A percentile compares a stretch with the other conserved stretches of the same genome.
Conservation (phyloP, 1,140 invertebrate genomes). For the Tetraneura akinire region DNA sequence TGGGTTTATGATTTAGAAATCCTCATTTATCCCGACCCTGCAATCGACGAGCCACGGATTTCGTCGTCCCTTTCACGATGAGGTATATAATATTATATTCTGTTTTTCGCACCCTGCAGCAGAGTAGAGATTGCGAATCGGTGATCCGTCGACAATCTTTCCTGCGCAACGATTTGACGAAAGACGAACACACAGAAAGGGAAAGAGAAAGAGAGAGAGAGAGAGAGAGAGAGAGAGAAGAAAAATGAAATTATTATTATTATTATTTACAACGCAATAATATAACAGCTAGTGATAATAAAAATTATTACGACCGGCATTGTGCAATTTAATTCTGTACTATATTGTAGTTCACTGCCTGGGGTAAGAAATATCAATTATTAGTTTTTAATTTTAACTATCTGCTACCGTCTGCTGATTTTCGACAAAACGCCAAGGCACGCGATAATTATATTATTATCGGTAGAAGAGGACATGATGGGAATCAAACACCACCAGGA, state of each 20-base stretch:
- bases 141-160: constrained; percentile 15
- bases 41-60: not conserved
- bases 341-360: too few species aligned
- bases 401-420: too few species aligned
- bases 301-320: not conserved
- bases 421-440: too few species aligned
- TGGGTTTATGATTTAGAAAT: constrained; percentile 39
- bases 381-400: too few species aligned
- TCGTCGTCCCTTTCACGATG: not conserved
- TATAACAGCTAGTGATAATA: not conserved
- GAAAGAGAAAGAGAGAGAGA: too few species aligned
- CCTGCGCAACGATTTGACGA: not conserved
- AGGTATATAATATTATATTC: not conserved
- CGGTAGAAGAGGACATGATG: too few species aligned
- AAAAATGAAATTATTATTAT: not conserved
- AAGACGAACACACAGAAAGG: too few species aligned
- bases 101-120: not conserved
- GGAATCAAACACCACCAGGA: too few species aligned
- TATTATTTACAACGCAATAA: not conserved
- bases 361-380: too few species aligned
- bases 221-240: too few species aligned
- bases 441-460: too few species aligned
- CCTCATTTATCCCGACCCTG: not conserved
- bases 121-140: not conserved
- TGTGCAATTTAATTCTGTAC: not conserved